Percentiles rank a stretch among this genome's conserved stretches.
Evolutionary conservation across 2,888 invertebrate genomes (phyloP).

Genomic region (Anoplius nigerrimus): DNA sequence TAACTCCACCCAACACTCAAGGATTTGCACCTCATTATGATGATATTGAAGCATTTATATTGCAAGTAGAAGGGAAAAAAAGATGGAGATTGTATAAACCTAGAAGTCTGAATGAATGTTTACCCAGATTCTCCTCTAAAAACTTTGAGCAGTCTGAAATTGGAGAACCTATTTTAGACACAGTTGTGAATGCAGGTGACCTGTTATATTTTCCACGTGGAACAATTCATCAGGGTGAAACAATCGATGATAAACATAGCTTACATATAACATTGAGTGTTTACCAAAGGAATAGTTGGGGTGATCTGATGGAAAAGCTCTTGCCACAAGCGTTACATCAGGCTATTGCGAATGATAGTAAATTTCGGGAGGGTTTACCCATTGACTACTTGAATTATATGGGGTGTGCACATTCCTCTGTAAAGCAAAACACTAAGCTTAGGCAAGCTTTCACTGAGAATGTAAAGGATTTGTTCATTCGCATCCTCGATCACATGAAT

Average conservation of each 20-base stretch:
- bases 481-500: constrained; percentile 76
- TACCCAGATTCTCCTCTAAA: constrained; percentile 89
- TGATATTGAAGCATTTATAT: constrained; percentile 98
- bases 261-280: constrained; percentile 95
- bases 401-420: constrained; percentile 81
- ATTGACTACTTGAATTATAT: constrained; percentile 84
- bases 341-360: constrained; percentile 83
- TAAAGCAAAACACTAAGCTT: constrained; percentile 75
- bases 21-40: constrained; percentile 99
- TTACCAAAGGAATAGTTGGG: constrained; percentile 93
- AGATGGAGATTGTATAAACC: constrained; percentile 95
- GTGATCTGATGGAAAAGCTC: constrained; percentile 89
- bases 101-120: constrained; percentile 78
- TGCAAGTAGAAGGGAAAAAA: constrained; percentile 97
- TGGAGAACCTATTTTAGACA: constrained; percentile 87
- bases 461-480: constrained; percentile 65
- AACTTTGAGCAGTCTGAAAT: constrained; percentile 86
- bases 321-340: constrained; percentile 85
- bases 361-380: constrained; percentile 88
- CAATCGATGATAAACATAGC: constrained; percentile 88
- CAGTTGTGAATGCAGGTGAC: constrained; percentile 89
- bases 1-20: constrained; percentile 96
- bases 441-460: constrained; percentile 78
- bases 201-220: constrained; percentile 95
- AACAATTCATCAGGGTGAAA: constrained; percentile 89